Percentiles rank a stretch among this genome's conserved stretches.
Conservation (phyloP, 2,113 vertebrate species). For the Argyrosomus japonicus region DNA sequence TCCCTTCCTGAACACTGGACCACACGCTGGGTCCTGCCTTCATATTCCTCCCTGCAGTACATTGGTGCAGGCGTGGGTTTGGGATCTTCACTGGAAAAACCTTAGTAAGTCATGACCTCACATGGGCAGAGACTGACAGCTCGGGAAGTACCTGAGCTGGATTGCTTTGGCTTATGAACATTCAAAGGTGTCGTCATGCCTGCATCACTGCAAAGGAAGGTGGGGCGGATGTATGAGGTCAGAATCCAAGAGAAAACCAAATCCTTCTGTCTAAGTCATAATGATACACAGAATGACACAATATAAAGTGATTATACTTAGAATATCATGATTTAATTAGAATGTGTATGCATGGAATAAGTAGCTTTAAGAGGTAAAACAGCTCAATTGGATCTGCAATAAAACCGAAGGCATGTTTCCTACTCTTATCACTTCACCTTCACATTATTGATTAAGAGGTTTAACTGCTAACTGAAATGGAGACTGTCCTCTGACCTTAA, state of each 20-base stretch:
- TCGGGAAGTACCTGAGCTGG: neutral
- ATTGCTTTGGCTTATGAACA: conserved; percentile 5
- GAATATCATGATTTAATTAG: neutral
- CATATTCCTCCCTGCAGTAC: conserved; percentile 3
- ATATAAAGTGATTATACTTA: too few species aligned
- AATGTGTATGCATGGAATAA: neutral
- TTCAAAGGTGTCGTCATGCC: conserved; percentile 35
- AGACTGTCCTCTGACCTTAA: neutral
- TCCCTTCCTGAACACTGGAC: conserved; percentile 71
- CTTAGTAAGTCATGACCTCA: conserved; percentile 55
- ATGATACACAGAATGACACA: too few species aligned
- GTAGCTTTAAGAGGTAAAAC: neutral
- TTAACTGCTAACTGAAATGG: neutral
- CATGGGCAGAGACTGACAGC: conserved; percentile 30
- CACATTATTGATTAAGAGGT: conserved; percentile 10
- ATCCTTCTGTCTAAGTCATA: too few species aligned
- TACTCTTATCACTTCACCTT: neutral
- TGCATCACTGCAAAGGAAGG: conserved; percentile 12
- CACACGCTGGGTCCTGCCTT: conserved; percentile 21
- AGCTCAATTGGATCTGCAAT: neutral
- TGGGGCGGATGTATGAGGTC: neutral
- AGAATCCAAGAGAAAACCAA: neutral
- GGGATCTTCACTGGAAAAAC: conserved; percentile 34
- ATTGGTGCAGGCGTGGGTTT: conserved; percentile 24
- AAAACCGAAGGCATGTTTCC: neutral